Conservation (phyloP, 2,113 vertebrate genomes). For the Ifrita kowaldi region DNA sequence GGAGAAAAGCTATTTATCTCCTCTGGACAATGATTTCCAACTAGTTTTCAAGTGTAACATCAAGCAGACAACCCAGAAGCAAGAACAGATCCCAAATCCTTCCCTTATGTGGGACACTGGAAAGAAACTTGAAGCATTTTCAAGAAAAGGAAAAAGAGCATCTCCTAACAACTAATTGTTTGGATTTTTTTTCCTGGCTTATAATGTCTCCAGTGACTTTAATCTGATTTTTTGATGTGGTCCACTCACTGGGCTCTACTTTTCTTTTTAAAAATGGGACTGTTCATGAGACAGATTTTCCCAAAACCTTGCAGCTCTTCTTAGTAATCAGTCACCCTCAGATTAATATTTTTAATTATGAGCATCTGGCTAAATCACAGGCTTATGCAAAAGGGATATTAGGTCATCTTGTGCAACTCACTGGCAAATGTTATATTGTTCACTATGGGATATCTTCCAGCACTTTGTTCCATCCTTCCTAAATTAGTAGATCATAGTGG, state of each 20-base stretch:
- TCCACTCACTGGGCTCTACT: not conserved
- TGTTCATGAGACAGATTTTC: not conserved
- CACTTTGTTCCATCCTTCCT: not conserved
- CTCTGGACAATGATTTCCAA: not conserved
- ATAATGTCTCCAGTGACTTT: not conserved
- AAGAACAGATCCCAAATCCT: not conserved
- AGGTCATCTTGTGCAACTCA: not conserved
- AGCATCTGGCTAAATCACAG: not conserved
- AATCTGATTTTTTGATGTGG: not conserved
- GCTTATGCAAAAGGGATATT: not conserved
- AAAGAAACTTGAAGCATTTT: not conserved
- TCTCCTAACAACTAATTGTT: not conserved
- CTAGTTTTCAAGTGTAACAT: not conserved
- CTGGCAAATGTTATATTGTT: not conserved
- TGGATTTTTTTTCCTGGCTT: not conserved
- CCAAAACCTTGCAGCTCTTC: not conserved
- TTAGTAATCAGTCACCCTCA: not conserved
- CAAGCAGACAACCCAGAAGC: not conserved
- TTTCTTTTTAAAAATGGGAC: not conserved
- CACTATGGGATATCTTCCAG: not conserved
- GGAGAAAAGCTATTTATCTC: not conserved
- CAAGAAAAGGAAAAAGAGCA: not conserved
- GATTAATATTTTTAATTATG: not conserved
- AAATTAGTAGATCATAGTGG: not conserved
- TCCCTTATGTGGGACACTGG: not conserved